phyloP scores from a whole-genome alignment of 2,797 vertebrate genomes.

The Syngnathus acus region DNA sequence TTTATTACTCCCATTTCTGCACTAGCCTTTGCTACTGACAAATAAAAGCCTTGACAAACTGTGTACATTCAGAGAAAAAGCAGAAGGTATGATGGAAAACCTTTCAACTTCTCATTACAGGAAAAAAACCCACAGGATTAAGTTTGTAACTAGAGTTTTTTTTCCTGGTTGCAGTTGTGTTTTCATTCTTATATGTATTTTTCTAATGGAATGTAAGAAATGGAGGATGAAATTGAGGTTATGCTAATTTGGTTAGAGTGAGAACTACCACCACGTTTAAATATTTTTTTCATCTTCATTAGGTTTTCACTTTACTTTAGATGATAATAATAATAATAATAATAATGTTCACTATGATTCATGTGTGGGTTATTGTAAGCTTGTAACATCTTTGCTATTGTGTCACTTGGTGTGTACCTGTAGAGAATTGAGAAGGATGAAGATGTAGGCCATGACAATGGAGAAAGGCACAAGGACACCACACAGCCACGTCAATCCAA shows the following conservation, averaged over 20 bases:
- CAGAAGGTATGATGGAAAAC: constrained; percentile 54
- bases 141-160: constrained; percentile 12
- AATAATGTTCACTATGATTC: background rate
- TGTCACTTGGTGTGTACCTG: constrained; percentile 59
- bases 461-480: constrained; percentile 75
- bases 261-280: background rate
- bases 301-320: background rate
- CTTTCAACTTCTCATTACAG: constrained; percentile 41
- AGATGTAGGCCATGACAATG: constrained; percentile 73
- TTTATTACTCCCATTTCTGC: constrained; percentile 13
- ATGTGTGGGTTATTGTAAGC: background rate
- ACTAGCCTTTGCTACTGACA: constrained; percentile 47
- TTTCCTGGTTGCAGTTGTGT: constrained; percentile 11
- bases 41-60: constrained; percentile 56
- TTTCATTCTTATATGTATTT: background rate
- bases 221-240: background rate
- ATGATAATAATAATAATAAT: background rate
- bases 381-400: constrained; percentile 1
- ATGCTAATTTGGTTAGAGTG: background rate
- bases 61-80: constrained; percentile 29
- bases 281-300: background rate
- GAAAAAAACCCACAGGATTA: constrained; percentile 18
- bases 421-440: constrained; percentile 75
- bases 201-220: constrained; percentile 6
- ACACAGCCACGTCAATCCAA: constrained; percentile 76